Percentiles rank a stretch among this genome's conserved stretches.
Conservation (phyloP, 2,113 vertebrate species). For the Pedetes capensis region DNA sequence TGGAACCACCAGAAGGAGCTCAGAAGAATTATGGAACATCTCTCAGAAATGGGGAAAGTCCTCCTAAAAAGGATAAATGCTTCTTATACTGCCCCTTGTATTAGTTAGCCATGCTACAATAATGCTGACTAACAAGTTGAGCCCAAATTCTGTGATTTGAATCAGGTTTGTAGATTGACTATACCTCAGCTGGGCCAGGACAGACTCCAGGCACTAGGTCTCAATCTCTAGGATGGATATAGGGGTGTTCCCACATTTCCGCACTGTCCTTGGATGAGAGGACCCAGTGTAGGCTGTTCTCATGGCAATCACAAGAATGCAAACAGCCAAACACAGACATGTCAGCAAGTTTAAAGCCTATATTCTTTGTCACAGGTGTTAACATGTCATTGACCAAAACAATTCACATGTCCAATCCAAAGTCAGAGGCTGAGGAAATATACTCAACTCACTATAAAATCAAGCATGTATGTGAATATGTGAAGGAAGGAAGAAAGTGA, state of each 20-base stretch:
- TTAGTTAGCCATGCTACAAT: not conserved
- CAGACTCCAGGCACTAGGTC: not conserved
- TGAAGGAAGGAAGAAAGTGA: constrained; percentile 11
- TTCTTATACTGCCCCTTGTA: not conserved
- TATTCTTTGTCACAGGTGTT: not conserved
- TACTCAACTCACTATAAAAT: not conserved
- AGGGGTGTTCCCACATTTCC: not conserved
- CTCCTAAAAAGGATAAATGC: not conserved
- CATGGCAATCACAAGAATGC: not conserved
- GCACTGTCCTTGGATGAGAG: not conserved
- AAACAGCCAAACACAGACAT: not conserved
- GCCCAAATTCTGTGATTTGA: not conserved
- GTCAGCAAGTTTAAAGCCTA: not conserved
- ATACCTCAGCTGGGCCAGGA: not conserved
- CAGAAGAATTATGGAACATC: not conserved
- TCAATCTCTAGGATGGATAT: not conserved
- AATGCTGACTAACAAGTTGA: constrained; percentile 23
- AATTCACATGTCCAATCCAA: not conserved
- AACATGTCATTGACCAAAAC: not conserved
- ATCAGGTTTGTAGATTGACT: not conserved
- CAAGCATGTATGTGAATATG: not conserved
- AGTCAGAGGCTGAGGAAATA: not conserved
- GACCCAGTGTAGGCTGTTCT: not conserved
- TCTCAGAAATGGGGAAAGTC: not conserved
- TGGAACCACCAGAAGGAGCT: not conserved